phyloP scores from a whole-genome alignment of 2,888 invertebrate genomes.

The Drosophila affinis region DNA sequence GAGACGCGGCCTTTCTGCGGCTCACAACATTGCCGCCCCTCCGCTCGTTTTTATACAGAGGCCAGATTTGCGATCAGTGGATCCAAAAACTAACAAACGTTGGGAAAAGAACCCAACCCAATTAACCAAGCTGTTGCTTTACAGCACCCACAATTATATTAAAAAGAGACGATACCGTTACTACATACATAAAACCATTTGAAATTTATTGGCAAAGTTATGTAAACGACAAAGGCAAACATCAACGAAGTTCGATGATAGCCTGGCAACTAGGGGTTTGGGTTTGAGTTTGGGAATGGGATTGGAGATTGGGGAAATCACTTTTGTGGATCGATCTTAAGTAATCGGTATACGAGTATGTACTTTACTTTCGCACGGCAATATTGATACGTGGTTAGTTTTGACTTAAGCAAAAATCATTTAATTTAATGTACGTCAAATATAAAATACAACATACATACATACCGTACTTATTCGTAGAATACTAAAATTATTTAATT shows the following conservation, averaged over 20 bases:
- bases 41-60: too few species aligned
- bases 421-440: slow-evolving; percentile 68
- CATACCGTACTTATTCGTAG: slow-evolving; percentile 55
- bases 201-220: slow-evolving; percentile 40
- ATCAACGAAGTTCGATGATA: slow-evolving; percentile 41
- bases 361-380: slow-evolving; percentile 42
- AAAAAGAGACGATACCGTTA: background rate
- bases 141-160: background rate
- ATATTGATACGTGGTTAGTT: slow-evolving; percentile 40
- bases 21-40: too few species aligned
- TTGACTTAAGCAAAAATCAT: slow-evolving; percentile 56
- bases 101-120: too few species aligned
- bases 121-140: too few species aligned
- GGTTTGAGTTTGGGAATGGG: background rate
- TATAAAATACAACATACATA: slow-evolving; percentile 60
- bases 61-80: too few species aligned
- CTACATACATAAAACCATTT: slow-evolving; percentile 38
- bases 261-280: slow-evolving; percentile 38
- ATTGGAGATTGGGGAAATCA: background rate
- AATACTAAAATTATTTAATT: slow-evolving; percentile 12
- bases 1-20: too few species aligned
- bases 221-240: slow-evolving; percentile 44
- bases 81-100: too few species aligned
- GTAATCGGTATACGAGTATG: slow-evolving; percentile 13
- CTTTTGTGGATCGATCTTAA: slow-evolving; percentile 15